These are phyloP conservation scores for Noctua janthina DNA, from an alignment of 2,888 invertebrate genomes.

Conservation along the genomic window DNA sequence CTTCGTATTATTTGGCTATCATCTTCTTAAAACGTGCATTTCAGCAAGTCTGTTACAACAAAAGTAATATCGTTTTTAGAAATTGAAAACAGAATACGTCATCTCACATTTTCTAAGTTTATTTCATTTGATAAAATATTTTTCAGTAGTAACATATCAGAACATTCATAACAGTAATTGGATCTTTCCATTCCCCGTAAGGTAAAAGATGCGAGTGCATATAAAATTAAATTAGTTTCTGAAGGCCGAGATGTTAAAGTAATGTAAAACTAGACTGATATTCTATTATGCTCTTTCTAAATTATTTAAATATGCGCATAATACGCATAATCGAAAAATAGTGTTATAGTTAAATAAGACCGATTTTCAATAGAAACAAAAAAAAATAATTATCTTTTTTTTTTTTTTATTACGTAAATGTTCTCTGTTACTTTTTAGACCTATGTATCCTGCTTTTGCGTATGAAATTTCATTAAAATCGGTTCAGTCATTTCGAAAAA, in stretches of 20 bases:
- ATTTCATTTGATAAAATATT: slow-evolving; percentile 47
- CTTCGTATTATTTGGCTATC: background rate
- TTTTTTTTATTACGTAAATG: no score
- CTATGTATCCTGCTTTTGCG: no score
- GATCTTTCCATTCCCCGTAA: slow-evolving; percentile 48
- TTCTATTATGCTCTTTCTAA: background rate
- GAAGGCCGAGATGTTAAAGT: slow-evolving; percentile 35
- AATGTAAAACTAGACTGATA: slow-evolving; percentile 15
- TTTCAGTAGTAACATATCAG: slow-evolving; percentile 30
- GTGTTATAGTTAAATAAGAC: no score
- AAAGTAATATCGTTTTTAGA: slow-evolving; percentile 17
- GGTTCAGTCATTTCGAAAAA: no score
- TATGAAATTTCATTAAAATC: no score
- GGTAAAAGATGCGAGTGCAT: slow-evolving; percentile 34
- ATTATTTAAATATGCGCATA: no score
- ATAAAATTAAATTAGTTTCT: slow-evolving; percentile 34
- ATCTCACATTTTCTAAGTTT: slow-evolving; percentile 17
- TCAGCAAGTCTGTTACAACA: background rate
- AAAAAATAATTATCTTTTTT: no score
- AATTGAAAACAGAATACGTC: slow-evolving; percentile 22
- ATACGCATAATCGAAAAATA: no score
- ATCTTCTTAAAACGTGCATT: background rate
- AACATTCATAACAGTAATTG: slow-evolving; percentile 52
- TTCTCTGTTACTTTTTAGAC: no score
- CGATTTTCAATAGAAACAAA: no score